Evolutionary conservation across 1,140 invertebrate species (phyloP), one percentile per base, ranked within the genome.

Genomic region (Elymnias hypermnestra): DNA sequence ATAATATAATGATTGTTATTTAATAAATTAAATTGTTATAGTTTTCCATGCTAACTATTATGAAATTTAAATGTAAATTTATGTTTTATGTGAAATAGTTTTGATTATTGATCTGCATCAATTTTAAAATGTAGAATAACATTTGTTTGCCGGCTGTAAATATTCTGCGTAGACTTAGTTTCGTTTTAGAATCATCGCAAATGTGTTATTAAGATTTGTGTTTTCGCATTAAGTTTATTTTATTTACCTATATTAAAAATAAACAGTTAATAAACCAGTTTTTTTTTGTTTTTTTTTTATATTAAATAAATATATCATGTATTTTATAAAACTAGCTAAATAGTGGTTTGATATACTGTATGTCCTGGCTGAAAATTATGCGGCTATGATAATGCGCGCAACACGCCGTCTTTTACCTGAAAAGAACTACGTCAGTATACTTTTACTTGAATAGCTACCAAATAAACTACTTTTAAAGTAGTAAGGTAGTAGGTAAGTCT

Each of bases 181-280:
- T 63, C 41, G 55, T 73, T 63, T 59, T 74, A 76, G 70, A 77
- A 83, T 83, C 74, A 76, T 60, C 52, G 63, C 53, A 70, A 70
- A 72, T 65, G 67, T 76, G 72, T 83, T 84, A 72, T 76, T 83
- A 83, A 55, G 74, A 76, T 78, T 75, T 76, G 63, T 79, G 77
- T 83, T 85, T 86, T 78, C 66, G 71, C 83, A 83, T 79, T 72
- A 72, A 82, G 74, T 87, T 86, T 83, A 86, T 86, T 87, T 84
- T 84, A 85, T 85, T 81, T 85, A 85, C 83, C 85, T 85, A 83
- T 86, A 84, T 87, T 86, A 79, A 82, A 72, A 78, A 83, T 84
- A 84, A 86, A 75, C 83, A 75, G 55, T 72, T 83, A 70, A 71
- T 71, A n/a, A n/a, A n/a, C n/a, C n/a, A n/a, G n/a, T n/a, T n/a